These are phyloP conservation scores for Caenorhabditis plicata DNA, from an alignment of 2,888 invertebrate species.

Conservation along the genomic window DNA sequence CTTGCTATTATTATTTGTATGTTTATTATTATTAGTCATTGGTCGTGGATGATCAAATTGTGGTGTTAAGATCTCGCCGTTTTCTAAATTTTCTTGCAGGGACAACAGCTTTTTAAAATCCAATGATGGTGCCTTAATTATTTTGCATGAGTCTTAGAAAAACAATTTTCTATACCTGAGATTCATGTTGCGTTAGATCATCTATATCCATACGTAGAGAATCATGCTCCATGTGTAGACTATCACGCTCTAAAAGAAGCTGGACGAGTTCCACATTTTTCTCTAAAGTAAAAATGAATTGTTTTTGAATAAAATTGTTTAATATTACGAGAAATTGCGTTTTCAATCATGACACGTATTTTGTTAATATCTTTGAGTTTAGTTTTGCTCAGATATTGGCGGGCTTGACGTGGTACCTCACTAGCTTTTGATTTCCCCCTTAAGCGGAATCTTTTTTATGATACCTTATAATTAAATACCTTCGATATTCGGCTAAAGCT, in stretches of 20 bases:
- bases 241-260: conserved; percentile 86
- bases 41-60: neutral
- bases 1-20: neutral
- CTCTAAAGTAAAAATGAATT: conserved; percentile 67
- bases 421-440: conserved; percentile 52
- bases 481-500: conserved; percentile 75
- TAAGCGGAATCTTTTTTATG: conserved; percentile 14
- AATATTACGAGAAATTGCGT: conserved; percentile 38
- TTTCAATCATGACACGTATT: conserved; percentile 24
- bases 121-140: conserved; percentile 12
- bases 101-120: conserved; percentile 12
- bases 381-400: conserved; percentile 40
- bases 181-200: conserved; percentile 76
- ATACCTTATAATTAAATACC: conserved; percentile 22
- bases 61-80: neutral
- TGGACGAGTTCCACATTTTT: conserved; percentile 87
- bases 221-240: conserved; percentile 95
- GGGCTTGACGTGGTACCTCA: conserved; percentile 39
- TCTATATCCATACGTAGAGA: conserved; percentile 96
- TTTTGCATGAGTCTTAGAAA: neutral
- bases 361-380: conserved; percentile 18
- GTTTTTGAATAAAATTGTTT: neutral
- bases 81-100: conserved; percentile 10
- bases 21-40: neutral
- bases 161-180: conserved; percentile 17